Conservation (phyloP, 2,797 vertebrate genomes). For the Nannoperca obscura region DNA sequence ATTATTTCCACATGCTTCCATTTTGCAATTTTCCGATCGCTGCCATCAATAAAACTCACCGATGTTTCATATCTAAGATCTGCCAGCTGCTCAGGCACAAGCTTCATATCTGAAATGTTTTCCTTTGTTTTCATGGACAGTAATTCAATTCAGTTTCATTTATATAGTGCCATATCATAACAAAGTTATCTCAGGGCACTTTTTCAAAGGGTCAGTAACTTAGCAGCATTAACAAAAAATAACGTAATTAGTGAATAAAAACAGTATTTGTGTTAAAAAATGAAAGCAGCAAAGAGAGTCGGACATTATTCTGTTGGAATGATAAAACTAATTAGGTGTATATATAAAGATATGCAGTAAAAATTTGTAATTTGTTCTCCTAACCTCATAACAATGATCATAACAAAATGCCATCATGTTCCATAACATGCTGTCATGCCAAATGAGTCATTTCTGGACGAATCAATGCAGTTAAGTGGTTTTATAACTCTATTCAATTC, state of each 20-base stretch:
- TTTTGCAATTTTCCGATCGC: background rate
- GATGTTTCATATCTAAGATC: too few species aligned
- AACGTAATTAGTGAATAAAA: background rate
- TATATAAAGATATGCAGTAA: background rate
- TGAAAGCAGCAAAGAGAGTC: background rate
- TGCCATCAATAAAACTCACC: background rate
- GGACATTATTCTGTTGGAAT: background rate
- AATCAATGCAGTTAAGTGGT: too few species aligned
- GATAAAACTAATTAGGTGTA: too few species aligned
- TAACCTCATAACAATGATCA: background rate
- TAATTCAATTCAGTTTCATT: too few species aligned
- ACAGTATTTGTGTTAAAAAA: background rate
- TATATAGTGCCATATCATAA: too few species aligned
- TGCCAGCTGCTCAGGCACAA: background rate
- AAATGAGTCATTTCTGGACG: too few species aligned
- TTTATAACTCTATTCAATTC: too few species aligned
- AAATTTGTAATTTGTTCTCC: background rate
- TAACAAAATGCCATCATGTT: background rate
- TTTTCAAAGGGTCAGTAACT: too few species aligned
- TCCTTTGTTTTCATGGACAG: background rate
- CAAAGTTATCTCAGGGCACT: too few species aligned
- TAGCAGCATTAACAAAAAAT: background rate
- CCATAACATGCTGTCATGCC: background rate
- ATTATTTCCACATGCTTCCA: background rate
- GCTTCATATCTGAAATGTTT: background rate